Percentiles rank a stretch among this genome's conserved stretches.
These are phyloP conservation scores for Tachina lurida DNA, from an alignment of 2,888 invertebrate species.

Conservation along the genomic window DNA sequence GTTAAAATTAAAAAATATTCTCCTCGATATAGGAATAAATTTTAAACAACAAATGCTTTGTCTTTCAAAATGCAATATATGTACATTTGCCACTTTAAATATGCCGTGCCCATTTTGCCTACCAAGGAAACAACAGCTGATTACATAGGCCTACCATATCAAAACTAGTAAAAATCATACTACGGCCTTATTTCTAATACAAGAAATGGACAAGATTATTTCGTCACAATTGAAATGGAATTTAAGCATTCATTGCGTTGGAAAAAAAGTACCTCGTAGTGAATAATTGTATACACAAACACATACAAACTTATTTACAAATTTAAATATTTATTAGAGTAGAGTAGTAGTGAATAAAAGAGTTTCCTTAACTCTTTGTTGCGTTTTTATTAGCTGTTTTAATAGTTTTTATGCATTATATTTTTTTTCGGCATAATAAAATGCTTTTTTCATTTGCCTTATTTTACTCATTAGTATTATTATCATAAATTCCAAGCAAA, in stretches of 20 bases:
- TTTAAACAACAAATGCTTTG: too few species aligned
- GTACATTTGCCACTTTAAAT: too few species aligned
- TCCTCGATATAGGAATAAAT: too few species aligned
- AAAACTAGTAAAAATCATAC: too few species aligned
- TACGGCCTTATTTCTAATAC: too few species aligned
- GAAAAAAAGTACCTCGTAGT: not conserved
- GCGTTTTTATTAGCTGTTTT: conserved; percentile 56
- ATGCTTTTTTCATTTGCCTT: conserved; percentile 8
- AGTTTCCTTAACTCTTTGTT: conserved; percentile 47
- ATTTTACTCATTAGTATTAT: conserved; percentile 39
- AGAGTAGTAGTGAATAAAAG: conserved; percentile 16
- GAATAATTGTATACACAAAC: not conserved
- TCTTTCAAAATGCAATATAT: too few species aligned
- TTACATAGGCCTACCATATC: too few species aligned
- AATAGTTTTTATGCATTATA: conserved; percentile 33
- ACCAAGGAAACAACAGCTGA: too few species aligned
- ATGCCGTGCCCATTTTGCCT: too few species aligned
- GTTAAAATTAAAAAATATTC: too few species aligned
- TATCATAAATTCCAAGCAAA: conserved; percentile 56
- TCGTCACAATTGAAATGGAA: not conserved
- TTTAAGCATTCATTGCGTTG: not conserved
- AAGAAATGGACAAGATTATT: not conserved
- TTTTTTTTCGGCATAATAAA: conserved; percentile 41
- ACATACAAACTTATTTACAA: not conserved
- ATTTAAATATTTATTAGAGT: conserved; percentile 5